Evolutionary conservation across 2,113 vertebrate species (phyloP), one percentile per base, ranked within the genome.

Genomic region (Nematolebias whitei): DNA sequence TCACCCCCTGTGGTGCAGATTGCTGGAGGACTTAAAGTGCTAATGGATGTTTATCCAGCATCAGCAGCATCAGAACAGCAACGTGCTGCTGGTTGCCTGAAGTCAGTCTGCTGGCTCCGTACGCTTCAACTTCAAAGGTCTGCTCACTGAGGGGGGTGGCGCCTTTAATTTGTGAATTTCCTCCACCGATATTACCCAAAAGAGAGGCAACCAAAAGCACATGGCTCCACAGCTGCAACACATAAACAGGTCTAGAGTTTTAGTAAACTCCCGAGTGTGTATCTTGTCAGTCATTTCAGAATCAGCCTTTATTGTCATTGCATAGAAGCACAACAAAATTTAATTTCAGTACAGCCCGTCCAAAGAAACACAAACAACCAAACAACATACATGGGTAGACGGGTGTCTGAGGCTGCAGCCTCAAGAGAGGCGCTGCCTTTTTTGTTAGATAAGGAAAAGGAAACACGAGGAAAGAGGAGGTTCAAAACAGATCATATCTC

Each of bases 61-160:
- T 53, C 41, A 59, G 58, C 24, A 62, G n/a, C n/a, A n/a, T 60
- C 63, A 62, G 32, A 64, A 63, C 35, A 32, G 26, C 59, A 60
- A 16, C 29, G 12, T 18, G 47, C 56, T 55, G 71, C 48, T 23
- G 18, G 6, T 6, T 40, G 60, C 70, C 63, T 63, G 53, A 11
- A 54, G 68, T 58, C 54, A 51, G 18, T 23, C 48, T 16, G 0
- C 62, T 52, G 63, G 51, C 62, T 53, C 51, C 16, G 39, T 60
- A 10, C n/a, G 5, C 49, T 19, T 19, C 47, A 40, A 81, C 85
- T 90, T 90, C 83, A 90, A 90, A 87, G 73, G 24, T 49, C 9
- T 35, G 40, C 63, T 69, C 61, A 63, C 16, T 39, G 40, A 62
- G 74, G 71, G 59, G 48, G 58, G 60, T 22, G 44, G 56, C 56